Percentiles rank a stretch among this genome's conserved stretches.
Evolutionary conservation across 2,113 vertebrate species (phyloP).

Genomic region (Sinocyclocheilus anshuiensis): DNA sequence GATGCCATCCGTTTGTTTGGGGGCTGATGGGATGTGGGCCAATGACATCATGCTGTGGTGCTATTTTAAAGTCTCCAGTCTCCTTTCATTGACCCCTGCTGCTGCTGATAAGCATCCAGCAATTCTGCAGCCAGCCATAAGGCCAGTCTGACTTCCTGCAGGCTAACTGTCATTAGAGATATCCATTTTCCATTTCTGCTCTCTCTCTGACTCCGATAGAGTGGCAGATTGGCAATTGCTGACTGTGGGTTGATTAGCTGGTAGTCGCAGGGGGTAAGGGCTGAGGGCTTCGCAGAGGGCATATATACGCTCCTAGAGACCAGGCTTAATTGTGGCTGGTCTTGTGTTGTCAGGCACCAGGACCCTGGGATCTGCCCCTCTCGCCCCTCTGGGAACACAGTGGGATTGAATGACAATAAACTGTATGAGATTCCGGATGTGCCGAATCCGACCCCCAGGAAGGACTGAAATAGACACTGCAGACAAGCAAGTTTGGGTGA

Average conservation of each 20-base stretch:
- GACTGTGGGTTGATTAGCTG: constrained; percentile 43
- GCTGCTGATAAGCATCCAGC: constrained; percentile 45
- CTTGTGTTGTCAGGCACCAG: constrained; percentile 62
- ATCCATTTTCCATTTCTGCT: constrained; percentile 45
- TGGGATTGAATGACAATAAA: constrained; percentile 79
- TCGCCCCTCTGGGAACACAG: constrained; percentile 67
- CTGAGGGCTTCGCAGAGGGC: background rate
- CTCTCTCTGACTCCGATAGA: constrained; percentile 30
- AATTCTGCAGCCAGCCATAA: constrained; percentile 35
- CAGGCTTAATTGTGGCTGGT: constrained; percentile 32
- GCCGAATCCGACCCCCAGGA: constrained; percentile 81
- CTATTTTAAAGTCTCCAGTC: constrained; percentile 55
- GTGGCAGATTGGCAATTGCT: constrained; percentile 45
- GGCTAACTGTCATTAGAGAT: constrained; percentile 54
- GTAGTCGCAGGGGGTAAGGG: background rate
- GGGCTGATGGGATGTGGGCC: constrained; percentile 6
- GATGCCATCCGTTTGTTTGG: constrained; percentile 6
- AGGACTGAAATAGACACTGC: constrained; percentile 84
- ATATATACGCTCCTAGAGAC: constrained; percentile 8
- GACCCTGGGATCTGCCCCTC: constrained; percentile 71
- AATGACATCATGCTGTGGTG: constrained; percentile 56
- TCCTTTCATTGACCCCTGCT: constrained; percentile 41
- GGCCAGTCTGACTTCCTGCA: constrained; percentile 48
- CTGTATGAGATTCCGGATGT: constrained; percentile 82
- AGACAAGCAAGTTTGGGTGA: constrained; percentile 69